Conservation (phyloP, 2,797 vertebrate genomes). For the Hypotaenidia okinawae region DNA sequence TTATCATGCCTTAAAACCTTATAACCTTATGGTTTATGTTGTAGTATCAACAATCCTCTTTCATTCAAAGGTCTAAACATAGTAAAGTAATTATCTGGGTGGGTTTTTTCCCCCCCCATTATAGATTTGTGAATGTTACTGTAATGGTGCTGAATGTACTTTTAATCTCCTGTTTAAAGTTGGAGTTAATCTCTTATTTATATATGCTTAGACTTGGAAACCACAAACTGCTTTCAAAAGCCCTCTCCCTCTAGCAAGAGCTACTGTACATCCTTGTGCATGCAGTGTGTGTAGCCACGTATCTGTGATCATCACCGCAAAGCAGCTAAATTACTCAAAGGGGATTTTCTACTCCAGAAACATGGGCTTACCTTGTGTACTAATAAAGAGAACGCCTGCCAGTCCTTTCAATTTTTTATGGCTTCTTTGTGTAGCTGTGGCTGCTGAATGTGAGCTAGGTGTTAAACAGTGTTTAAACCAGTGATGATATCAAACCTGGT, state of each 20-base stretch:
- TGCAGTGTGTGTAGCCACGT: rapidly evolving
- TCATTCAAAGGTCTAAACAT: background rate
- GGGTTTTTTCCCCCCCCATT: background rate
- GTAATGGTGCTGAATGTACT: background rate
- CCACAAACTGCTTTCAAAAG: background rate
- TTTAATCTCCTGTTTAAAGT: slow-evolving; percentile 13
- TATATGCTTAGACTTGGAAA: background rate
- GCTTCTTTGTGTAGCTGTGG: background rate
- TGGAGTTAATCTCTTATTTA: slow-evolving; percentile 25
- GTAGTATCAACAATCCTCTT: background rate
- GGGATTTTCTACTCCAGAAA: background rate
- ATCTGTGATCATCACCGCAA: background rate
- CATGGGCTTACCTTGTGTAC: background rate
- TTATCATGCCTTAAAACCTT: background rate
- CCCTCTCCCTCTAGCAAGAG: background rate
- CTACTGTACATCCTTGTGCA: background rate
- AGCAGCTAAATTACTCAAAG: background rate
- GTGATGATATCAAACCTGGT: rapidly evolving
- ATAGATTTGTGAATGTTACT: background rate
- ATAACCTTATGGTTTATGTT: background rate
- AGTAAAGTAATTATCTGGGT: background rate
- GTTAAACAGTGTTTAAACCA: background rate
- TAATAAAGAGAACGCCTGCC: background rate
- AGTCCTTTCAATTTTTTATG: background rate
- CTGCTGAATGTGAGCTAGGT: background rate